A percentile compares a stretch with the other conserved stretches of the same genome.
phyloP scores from a whole-genome alignment of 2,797 vertebrate species.

The Gephyroberyx darwinii region DNA sequence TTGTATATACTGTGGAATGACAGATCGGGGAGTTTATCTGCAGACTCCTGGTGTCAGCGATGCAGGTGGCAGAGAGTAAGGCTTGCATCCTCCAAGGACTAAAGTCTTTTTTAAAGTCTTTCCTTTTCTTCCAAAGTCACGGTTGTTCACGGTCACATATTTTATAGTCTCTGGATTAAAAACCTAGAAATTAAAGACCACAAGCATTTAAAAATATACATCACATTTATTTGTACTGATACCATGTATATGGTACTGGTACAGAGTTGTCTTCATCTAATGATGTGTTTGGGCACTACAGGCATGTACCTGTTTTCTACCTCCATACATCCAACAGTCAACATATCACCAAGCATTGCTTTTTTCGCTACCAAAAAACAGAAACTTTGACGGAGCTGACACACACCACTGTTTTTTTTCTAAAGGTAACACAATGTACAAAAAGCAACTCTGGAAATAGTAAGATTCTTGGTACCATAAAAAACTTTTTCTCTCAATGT shows the following conservation, averaged over 20 bases:
- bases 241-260: conserved; percentile 64
- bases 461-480: conserved; percentile 82
- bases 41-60: too few species aligned
- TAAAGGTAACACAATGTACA: conserved; percentile 87
- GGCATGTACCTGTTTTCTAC: conserved; percentile 66
- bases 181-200: conserved; percentile 58
- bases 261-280: conserved; percentile 79
- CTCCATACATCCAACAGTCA: conserved; percentile 73
- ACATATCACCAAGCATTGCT: conserved; percentile 71
- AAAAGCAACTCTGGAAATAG: conserved; percentile 85
- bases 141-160: too few species aligned
- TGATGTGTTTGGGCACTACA: conserved; percentile 72
- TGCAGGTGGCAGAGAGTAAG: too few species aligned
- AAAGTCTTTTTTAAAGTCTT: too few species aligned
- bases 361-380: conserved; percentile 77
- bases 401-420: conserved; percentile 78
- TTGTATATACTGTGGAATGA: too few species aligned
- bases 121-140: too few species aligned
- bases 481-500: conserved; percentile 71
- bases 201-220: conserved; percentile 83
- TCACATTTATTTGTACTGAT: conserved; percentile 86
- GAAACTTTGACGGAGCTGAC: conserved; percentile 76
- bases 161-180: too few species aligned
- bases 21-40: too few species aligned
- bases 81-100: too few species aligned